Evolutionary conservation across 2,797 vertebrate genomes (phyloP).

Genomic region (Podargus strigoides): DNA sequence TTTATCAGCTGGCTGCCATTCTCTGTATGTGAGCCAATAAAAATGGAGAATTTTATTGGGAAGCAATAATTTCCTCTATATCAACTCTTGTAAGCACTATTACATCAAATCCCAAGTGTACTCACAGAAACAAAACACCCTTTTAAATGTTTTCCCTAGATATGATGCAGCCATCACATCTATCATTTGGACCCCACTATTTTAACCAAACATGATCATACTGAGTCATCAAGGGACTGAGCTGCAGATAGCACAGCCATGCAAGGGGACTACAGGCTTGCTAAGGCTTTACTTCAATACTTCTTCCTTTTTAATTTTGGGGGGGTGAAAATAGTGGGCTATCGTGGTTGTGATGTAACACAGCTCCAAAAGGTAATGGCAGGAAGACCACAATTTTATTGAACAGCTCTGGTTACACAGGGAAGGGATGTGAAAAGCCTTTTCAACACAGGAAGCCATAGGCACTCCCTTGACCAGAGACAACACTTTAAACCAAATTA

Average conservation of each 20-base stretch:
- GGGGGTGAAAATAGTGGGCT: background rate
- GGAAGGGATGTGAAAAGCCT: constrained; percentile 28
- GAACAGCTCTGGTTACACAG: constrained; percentile 17
- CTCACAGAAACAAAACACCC: constrained; percentile 34
- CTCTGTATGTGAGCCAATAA: constrained; percentile 50
- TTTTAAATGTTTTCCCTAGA: constrained; percentile 51
- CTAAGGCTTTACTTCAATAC: background rate
- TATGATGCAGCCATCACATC: constrained; percentile 38
- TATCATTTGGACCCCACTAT: constrained; percentile 9
- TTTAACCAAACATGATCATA: background rate
- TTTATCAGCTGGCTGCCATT: constrained; percentile 62
- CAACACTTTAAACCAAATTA: constrained; percentile 43
- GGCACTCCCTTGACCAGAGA: background rate
- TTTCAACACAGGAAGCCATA: constrained; percentile 31
- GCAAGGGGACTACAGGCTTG: background rate
- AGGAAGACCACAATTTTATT: background rate
- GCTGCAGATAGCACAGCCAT: background rate
- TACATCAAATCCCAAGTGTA: constrained; percentile 44
- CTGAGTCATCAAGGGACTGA: background rate
- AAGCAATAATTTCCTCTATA: constrained; percentile 57
- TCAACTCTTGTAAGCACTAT: constrained; percentile 44
- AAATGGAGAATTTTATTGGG: constrained; percentile 63
- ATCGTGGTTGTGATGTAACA: background rate
- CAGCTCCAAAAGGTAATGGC: background rate
- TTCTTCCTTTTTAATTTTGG: background rate